These are phyloP conservation scores for Scaptomyza montana DNA, from an alignment of 1,140 invertebrate genomes.

Conservation along the genomic window DNA sequence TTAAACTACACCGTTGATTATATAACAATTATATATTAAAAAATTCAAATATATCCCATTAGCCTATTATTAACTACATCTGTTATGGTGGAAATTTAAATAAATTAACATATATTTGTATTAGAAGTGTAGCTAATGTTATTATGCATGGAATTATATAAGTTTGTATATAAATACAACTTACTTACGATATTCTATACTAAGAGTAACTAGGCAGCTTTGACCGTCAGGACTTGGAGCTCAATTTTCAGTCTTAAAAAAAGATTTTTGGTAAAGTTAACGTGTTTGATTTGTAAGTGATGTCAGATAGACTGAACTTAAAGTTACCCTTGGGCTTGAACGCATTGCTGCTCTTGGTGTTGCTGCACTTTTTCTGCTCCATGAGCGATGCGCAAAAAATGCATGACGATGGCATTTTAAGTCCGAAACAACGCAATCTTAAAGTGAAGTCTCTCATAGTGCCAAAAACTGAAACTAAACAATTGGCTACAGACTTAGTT, in stretches of 20 bases:
- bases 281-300: slow-evolving; percentile 23
- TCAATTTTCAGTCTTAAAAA: slow-evolving; percentile 19
- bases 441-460: neutral
- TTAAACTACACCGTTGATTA: no score
- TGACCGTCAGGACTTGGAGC: slow-evolving; percentile 1
- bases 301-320: slow-evolving; percentile 35
- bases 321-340: slow-evolving; percentile 15
- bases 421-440: slow-evolving; percentile 4
- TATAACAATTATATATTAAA: no score
- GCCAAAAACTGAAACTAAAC: neutral
- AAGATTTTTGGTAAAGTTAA: slow-evolving; percentile 20
- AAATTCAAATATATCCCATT: no score
- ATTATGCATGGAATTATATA: slow-evolving; percentile 39
- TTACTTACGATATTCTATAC: neutral
- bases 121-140: slow-evolving; percentile 5
- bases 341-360: slow-evolving; percentile 14
- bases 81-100: neutral
- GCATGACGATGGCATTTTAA: slow-evolving; percentile 24
- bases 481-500: slow-evolving; percentile 7
- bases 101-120: neutral
- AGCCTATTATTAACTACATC: no score
- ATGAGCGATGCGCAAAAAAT: slow-evolving; percentile 4
- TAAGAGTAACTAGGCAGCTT: slow-evolving; percentile 6
- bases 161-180: slow-evolving; percentile 13
- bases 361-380: slow-evolving; percentile 29